Evolutionary conservation across 2,797 vertebrate species (phyloP).

Genomic region (Telmatherina bonti): DNA sequence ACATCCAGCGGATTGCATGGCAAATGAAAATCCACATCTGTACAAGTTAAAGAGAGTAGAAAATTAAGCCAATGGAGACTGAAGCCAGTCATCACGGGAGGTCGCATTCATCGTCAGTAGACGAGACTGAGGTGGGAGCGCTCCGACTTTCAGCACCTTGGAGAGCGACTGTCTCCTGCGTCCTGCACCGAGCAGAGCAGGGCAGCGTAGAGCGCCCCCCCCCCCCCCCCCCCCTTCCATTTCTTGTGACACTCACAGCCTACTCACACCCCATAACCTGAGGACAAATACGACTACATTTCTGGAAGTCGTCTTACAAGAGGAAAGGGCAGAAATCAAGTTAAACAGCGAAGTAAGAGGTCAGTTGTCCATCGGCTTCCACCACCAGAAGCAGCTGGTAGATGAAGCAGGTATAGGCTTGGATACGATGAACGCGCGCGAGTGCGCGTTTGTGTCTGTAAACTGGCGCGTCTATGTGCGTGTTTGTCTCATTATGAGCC

Average conservation of each 20-base stretch:
- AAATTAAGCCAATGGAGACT: conserved; percentile 6
- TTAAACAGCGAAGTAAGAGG: conserved; percentile 22
- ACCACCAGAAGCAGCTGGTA: conserved; percentile 22
- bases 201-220: conserved; percentile 46
- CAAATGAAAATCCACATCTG: conserved; percentile 52
- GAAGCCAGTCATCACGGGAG: conserved; percentile 29
- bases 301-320: conserved; percentile 6
- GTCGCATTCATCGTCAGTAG: conserved; percentile 37
- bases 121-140: conserved; percentile 59
- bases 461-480: conserved; percentile 9
- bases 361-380: conserved; percentile 22
- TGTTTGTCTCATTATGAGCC: conserved; percentile 19
- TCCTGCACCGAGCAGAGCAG: conserved; percentile 60
- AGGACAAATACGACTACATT: conserved; percentile 26
- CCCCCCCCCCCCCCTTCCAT: conserved; percentile 11
- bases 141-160: conserved; percentile 79
- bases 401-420: conserved; percentile 25
- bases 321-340: conserved; percentile 29
- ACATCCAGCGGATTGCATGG: conserved; percentile 69
- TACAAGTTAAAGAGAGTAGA: conserved; percentile 52
- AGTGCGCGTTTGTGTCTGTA: conserved; percentile 31
- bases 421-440: conserved; percentile 12
- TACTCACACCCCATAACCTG: conserved; percentile 41
- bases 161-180: conserved; percentile 76
- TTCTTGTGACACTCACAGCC: conserved; percentile 53